Conservation (phyloP, 2,888 invertebrate species). For the Brachyopa scutellaris region DNA sequence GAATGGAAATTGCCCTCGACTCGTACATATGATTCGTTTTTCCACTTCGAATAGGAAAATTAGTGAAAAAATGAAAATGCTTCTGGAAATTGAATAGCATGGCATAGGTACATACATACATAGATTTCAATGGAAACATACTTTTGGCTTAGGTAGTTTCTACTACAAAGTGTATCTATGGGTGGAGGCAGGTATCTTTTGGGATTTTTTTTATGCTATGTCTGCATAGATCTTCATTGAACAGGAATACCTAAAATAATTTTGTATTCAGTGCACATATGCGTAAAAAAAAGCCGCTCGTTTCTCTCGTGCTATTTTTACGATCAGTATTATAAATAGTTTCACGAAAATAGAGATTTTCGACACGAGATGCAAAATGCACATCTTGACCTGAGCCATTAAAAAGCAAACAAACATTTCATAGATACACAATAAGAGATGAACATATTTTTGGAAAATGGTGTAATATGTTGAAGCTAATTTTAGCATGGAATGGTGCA, state of each 20-base stretch:
- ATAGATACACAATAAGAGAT: slow-evolving; percentile 2
- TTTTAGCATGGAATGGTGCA: slow-evolving; percentile 44
- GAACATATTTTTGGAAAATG: slow-evolving; percentile 11
- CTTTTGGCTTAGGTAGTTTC: background rate
- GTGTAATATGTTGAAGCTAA: slow-evolving; percentile 22
- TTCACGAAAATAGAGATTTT: slow-evolving; percentile 51
- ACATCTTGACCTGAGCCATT: slow-evolving; percentile 63
- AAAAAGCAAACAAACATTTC: slow-evolving; percentile 20
- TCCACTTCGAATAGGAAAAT: slow-evolving; percentile 10
- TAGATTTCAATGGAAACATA: slow-evolving; percentile 33
- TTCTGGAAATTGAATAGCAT: slow-evolving; percentile 33
- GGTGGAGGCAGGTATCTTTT: background rate
- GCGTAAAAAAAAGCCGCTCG: slow-evolving; percentile 36
- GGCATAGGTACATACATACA: too few relatives aligned
- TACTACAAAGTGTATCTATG: background rate
- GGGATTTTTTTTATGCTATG: slow-evolving; percentile 7
- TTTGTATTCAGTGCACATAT: slow-evolving; percentile 39
- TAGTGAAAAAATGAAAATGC: slow-evolving; percentile 26
- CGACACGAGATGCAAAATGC: slow-evolving; percentile 62
- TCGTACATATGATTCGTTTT: slow-evolving; percentile 27
- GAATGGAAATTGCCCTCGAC: slow-evolving; percentile 49
- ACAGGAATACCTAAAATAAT: background rate
- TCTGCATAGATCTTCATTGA: background rate
- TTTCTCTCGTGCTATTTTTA: slow-evolving; percentile 51
- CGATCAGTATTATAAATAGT: slow-evolving; percentile 34